Base-by-base conservation (phyloP, 1,140 invertebrate species). In the Orius laevigatus region DNA sequence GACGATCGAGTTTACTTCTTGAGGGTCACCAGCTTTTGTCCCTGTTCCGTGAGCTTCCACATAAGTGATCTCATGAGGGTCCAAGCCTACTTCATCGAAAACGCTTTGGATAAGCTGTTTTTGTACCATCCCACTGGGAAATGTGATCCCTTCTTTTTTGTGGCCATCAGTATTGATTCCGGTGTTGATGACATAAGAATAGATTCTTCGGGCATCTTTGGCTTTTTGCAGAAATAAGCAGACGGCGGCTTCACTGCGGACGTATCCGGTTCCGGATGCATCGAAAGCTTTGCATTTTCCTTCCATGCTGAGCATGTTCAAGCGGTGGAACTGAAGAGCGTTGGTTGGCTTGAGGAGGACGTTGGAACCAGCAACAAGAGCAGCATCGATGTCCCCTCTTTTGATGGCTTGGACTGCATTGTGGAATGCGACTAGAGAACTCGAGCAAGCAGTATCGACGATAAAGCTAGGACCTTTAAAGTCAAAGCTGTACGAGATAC, bases 21-120 rank as follows among this genome's bases (percentile, higher is more conserved):
- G 84, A 0, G 92, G 91, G 68, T 98, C 94, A 15, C 94, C 90
- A 12, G 73, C 78, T 66, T 92, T 81, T 0, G 94, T 97, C 33
- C 93, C 94, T 5, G 94, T 97, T 15, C 93, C 92, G 63, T 98
- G 94, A 12, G 90, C 89, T 64, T 98, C 94, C 9, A 97, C 78
- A 62, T 94, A 98, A 0, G 64, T 66, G 0, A 97, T 80, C 34
- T 84, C 76, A 31, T 68, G 62, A 3, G 91, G 91, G 58, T 83
- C 75, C n/a, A 97, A 60, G 0, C 77, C 75, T 12, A 73, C 75
- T 62, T 94, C 88, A 5, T 65, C 66, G 62, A 94, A 96, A 0
- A 88, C 77, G 60, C 92, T 84, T 43, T 75, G 65, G 52, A 95
- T 79, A n/a, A 98, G 68, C 46, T 72, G 69, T 52, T 84, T 84